Evolutionary conservation across 2,888 invertebrate genomes (phyloP).

Genomic region (Leptogaster cylindrica): DNA sequence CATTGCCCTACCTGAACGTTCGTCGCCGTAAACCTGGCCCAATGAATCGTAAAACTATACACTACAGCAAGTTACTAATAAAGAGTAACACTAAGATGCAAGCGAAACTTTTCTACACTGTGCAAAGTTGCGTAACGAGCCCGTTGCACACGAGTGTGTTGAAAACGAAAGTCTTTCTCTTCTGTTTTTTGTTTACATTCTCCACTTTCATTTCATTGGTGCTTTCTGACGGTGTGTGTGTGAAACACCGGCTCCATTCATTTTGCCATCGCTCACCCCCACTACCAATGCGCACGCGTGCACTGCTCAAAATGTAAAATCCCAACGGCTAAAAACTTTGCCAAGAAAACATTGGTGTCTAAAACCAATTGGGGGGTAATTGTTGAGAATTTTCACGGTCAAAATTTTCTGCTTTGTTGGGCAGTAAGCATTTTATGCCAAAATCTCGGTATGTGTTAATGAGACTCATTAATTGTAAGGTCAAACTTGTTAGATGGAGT

Average conservation of each 20-base stretch:
- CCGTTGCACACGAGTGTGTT: constrained; percentile 15
- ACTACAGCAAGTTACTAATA: neutral
- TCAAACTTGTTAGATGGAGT: constrained; percentile 13
- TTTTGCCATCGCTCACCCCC: neutral
- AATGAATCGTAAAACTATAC: neutral
- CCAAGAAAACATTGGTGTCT: too few species aligned
- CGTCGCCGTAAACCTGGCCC: neutral
- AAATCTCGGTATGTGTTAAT: neutral
- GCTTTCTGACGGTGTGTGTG: neutral
- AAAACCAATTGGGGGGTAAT: neutral
- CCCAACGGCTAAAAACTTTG: too few species aligned
- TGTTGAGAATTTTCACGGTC: constrained; percentile 24
- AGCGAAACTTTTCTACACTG: constrained; percentile 17
- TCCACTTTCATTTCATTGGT: constrained; percentile 11
- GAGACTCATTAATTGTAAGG: constrained; percentile 4
- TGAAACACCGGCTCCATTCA: constrained; percentile 1
- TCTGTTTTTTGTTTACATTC: constrained; percentile 29
- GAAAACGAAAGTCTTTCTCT: constrained; percentile 37
- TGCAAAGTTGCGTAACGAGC: constrained; percentile 6
- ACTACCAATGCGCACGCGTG: neutral
- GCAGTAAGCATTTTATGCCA: too few species aligned
- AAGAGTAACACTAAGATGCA: neutral
- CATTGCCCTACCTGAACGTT: neutral
- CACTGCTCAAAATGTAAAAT: too few species aligned
- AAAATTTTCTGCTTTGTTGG: constrained; percentile 17